Conservation (phyloP, 2,113 vertebrate genomes). For the Ictalurus furcatus region DNA sequence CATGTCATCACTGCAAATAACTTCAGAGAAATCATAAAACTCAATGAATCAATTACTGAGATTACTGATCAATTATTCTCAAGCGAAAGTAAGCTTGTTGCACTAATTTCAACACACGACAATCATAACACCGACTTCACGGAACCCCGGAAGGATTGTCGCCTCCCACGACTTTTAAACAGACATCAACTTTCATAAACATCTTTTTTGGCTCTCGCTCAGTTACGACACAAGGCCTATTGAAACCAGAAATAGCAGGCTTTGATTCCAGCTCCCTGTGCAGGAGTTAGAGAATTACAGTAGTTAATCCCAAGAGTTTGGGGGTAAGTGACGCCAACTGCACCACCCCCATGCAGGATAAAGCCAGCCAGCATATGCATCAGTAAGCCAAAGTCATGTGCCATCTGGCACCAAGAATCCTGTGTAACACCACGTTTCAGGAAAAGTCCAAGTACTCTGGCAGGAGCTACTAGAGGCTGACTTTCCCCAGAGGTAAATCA, state of each 20-base stretch:
- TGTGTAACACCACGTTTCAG: slow-evolving; percentile 1
- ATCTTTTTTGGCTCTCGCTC: background rate
- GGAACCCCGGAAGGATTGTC: background rate
- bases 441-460: slow-evolving; percentile 32
- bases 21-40: background rate
- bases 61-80: background rate
- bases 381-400: background rate
- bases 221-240: no score
- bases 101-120: background rate
- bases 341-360: slow-evolving; percentile 3
- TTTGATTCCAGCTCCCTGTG: slow-evolving; percentile 4
- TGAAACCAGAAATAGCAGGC: background rate
- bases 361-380: background rate
- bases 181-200: slow-evolving; percentile 18
- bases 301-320: slow-evolving; percentile 22
- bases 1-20: background rate
- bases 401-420: slow-evolving; percentile 30
- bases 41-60: background rate
- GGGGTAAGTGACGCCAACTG: background rate
- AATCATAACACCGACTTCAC: background rate
- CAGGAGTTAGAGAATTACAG: background rate
- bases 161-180: background rate
- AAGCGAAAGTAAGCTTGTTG: background rate
- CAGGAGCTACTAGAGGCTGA: slow-evolving; percentile 7
- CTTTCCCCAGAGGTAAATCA: slow-evolving; percentile 41